These are phyloP conservation scores for Lycocerus yunnanus DNA, from an alignment of 2,888 invertebrate genomes.

Conservation along the genomic window DNA sequence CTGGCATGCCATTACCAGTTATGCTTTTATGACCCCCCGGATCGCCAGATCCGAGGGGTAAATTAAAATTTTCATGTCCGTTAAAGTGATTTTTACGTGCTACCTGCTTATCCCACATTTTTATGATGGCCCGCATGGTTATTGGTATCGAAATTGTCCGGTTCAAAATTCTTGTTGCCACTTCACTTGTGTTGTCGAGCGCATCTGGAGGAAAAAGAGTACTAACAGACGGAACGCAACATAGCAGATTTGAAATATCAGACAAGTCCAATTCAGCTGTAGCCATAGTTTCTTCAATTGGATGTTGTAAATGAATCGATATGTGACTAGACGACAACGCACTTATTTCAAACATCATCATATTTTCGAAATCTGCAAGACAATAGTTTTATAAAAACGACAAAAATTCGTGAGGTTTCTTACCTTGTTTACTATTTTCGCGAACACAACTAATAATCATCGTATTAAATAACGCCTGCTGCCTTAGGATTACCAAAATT, in stretches of 20 bases:
- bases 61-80: constrained; percentile 65
- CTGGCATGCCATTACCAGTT: constrained; percentile 55
- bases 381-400: constrained; percentile 7
- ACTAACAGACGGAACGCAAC: constrained; percentile 71
- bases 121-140: constrained; percentile 84
- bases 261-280: constrained; percentile 87
- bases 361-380: constrained; percentile 68
- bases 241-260: constrained; percentile 79
- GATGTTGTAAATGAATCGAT: constrained; percentile 90
- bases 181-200: constrained; percentile 59
- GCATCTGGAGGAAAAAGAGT: constrained; percentile 50
- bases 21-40: constrained; percentile 61
- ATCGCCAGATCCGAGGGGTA: constrained; percentile 71
- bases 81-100: constrained; percentile 54
- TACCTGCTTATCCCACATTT: constrained; percentile 80
- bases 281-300: constrained; percentile 89
- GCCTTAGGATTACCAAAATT: constrained; percentile 81
- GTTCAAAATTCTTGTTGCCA: constrained; percentile 75
- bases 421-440: constrained; percentile 78
- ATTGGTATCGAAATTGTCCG: constrained; percentile 92
- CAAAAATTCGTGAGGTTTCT: neutral
- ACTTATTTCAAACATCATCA: constrained; percentile 90
- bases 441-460: constrained; percentile 88
- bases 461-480: constrained; percentile 91
- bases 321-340: constrained; percentile 89